Evolutionary conservation across 2,113 vertebrate genomes (phyloP), one percentile per base, ranked within the genome.

Genomic region (Zosterops pallidus): DNA sequence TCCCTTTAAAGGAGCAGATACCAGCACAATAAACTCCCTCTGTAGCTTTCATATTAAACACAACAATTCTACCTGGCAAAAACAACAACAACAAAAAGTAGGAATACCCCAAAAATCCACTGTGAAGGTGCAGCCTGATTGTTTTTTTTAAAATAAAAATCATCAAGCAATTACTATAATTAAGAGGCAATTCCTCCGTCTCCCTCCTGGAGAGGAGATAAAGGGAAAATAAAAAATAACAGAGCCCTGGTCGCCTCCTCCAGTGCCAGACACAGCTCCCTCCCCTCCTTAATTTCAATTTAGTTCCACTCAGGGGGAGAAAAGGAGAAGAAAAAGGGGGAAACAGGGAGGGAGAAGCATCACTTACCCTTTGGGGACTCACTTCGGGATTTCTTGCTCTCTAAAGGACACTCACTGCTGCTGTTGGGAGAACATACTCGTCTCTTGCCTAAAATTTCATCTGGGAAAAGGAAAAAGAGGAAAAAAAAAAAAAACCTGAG

Each of bases 401-500:
- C 98, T 49, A 99, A 98, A 83, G 98, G 98, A 98, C 98, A 99
- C 97, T 99, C 98, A 91, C 98, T 99, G 98, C 98, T 99, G 98
- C 98, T 98, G 98, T 98, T 99, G 77, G 99, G 98, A 94, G 99
- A 99, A 96, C 98, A 99, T 97, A 98, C 98, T 98, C 98, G 98
- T 95, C 98, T 98, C 98, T 99, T 99, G 96, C 98, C 98, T 98
- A 99, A 97, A 98, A 99, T 98, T 88, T 98, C 98, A 98, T 99
- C 99, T 99, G 97, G 88, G 91, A 39, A 39, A 39, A 39, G 39
- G 39, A 11, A 39, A 39, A 39, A 39, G 11, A 39, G 39, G 39
- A 11, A 39, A 39, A 39, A 39, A 39, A 39, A 39, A 39, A 35
- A 35, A n/a, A n/a, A n/a, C n/a, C 94, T 67, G 70, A 95, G 96